Conservation (phyloP, 2,797 vertebrate genomes). For the Loriculus beryllinus region DNA sequence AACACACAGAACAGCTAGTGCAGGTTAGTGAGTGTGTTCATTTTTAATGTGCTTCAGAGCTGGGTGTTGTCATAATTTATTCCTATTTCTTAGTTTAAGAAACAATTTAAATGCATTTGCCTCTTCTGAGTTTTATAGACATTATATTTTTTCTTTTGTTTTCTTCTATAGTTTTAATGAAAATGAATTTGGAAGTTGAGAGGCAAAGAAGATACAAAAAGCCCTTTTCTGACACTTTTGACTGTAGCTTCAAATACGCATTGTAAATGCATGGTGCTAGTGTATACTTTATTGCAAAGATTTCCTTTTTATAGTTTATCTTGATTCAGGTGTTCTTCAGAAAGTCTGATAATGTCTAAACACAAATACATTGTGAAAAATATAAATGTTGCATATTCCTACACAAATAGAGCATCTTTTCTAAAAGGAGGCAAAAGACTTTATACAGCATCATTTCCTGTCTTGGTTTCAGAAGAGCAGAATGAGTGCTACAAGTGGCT, state of each 20-base stretch:
- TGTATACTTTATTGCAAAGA: not conserved
- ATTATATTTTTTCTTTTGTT: conserved; percentile 9
- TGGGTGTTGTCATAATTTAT: not conserved
- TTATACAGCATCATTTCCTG: not conserved
- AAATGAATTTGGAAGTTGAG: conserved; percentile 51
- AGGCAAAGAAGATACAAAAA: conserved; percentile 50
- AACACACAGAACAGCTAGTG: conserved; percentile 95
- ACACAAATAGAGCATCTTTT: not conserved
- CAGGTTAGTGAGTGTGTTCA: conserved; percentile 77
- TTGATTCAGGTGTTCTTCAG: not conserved
- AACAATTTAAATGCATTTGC: not conserved
- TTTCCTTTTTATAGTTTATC: not conserved
- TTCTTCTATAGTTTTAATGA: conserved; percentile 45
- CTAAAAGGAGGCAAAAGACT: not conserved
- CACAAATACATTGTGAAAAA: not conserved
- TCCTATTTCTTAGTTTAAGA: not conserved
- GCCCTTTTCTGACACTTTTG: conserved; percentile 2
- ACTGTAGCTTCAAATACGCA: not conserved
- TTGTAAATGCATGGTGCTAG: not conserved
- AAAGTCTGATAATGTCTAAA: not conserved
- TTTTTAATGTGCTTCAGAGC: not conserved
- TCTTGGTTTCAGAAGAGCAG: not conserved
- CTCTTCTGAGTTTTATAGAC: not conserved
- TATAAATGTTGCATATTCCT: not conserved
- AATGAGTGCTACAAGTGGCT: not conserved